Base-by-base conservation (phyloP, 2,797 vertebrate species). In the Chrysocyon brachyurus region DNA sequence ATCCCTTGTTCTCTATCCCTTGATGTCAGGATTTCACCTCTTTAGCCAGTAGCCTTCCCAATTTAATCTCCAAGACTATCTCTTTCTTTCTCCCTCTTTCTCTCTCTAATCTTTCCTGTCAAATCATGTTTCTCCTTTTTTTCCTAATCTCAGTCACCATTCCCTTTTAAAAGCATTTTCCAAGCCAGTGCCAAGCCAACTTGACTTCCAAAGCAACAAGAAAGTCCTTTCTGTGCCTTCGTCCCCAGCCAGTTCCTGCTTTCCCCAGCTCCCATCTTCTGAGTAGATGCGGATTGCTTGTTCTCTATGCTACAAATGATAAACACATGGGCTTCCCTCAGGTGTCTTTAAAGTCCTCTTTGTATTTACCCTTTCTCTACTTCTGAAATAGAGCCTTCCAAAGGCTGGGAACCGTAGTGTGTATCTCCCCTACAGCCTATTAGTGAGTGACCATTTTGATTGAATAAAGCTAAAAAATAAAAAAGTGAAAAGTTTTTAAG, bases 391-490 rank as follows among this genome's bases (percentile, higher is more conserved):
- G 24, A 36, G 56, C 22, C 10, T 85, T 77, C 61, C 52, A 36
- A 92, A 90, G 57, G 12, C 28, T 40, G 68, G 40, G 5, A 49
- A 31, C 56, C 64, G 19, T 21, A 36, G 7, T 24, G 2, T 36
- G 11, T 14, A 63, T 36, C 31, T 77, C 83, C 17, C 31, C 59
- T 12, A 70, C 12, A 75, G 6, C 64, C 36, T 87, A 63, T 6
- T 52, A 68, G 52, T 78, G 17, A 75, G 2, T 68, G 84, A 56
- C 5, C n/a, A 75, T 52, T 89, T 68, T 82, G 68, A 40, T 19
- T 79, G 49, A 78, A 19, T 54, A 72, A 90, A 66, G 19, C 19
- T 82, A 81, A 94, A 6, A 85, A 93, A 93, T 75, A 94, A 6
- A 85, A 93, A 93, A 89, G 59, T 28, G 28, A 91, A n/a, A 49